Percentiles rank a stretch among this genome's conserved stretches.
Conservation (phyloP, 1,140 invertebrate species). For the Cyrtorhinus lividipennis region DNA sequence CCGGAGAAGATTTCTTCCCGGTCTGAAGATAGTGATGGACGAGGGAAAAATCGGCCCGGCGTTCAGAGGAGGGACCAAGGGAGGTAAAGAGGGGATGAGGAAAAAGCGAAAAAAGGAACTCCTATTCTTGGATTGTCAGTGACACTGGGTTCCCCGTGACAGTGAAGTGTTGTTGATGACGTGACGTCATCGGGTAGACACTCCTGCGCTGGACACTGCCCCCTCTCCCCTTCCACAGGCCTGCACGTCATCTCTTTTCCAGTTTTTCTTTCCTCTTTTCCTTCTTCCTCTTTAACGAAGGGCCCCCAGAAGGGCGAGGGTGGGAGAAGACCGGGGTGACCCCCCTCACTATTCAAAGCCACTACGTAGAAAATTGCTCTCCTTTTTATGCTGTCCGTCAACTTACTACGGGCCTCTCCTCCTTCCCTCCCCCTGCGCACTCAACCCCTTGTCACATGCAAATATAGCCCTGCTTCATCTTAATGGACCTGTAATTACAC, state of each 20-base stretch:
- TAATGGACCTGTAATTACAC: not conserved
- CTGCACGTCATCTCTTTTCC: not conserved
- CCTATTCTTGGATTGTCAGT: constrained; percentile 1
- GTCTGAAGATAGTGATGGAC: not conserved
- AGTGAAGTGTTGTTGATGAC: constrained; percentile 16
- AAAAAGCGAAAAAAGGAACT: not conserved
- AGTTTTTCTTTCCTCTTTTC: not conserved
- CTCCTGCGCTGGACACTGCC: constrained; percentile 9
- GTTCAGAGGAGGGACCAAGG: not conserved
- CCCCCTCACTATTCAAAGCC: constrained; percentile 1
- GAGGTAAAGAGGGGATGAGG: not conserved
- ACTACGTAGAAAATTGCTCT: constrained; percentile 17
- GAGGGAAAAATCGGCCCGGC: not conserved
- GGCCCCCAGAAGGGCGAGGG: too few species aligned
- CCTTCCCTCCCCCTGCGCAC: not conserved
- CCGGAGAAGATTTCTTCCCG: too few species aligned
- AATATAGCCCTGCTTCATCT: not conserved
- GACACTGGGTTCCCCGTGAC: constrained; percentile 3
- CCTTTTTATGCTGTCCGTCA: constrained; percentile 16
- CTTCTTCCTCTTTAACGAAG: not conserved
- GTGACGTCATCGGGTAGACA: constrained; percentile 1
- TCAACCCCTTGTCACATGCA: constrained; percentile 7
- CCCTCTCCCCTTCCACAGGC: not conserved
- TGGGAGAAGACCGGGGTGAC: too few species aligned
- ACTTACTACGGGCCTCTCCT: not conserved